Base-by-base conservation (phyloP, 2,888 invertebrate genomes). In the Lithosia quadra region DNA sequence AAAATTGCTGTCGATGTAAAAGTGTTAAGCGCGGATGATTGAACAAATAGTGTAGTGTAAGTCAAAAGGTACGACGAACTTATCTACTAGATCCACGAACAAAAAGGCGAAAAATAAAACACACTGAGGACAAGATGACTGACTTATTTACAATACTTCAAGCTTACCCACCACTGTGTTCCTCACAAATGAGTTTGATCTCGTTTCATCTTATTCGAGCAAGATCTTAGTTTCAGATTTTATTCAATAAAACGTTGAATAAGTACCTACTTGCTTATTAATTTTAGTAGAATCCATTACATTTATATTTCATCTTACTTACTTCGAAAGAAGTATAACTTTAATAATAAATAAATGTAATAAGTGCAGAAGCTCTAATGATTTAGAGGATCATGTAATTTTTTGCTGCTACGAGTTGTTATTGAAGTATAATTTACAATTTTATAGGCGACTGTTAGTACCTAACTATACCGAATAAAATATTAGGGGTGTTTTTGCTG, bases 91-190 rank as follows among this genome's bases (percentile, higher is more conserved):
- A 9, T 5, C n/a, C 76, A 80, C 73, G 81, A 79, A 78, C 82
- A 81, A 82, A 80, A 77, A 76, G 77, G 64, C 73, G 75, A 74
- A 72, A 75, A 83, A 82, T 79, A 76, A 79, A 80, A 81, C 74
- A 71, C 62, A 77, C 75, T 66, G 76, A 72, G 76, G 83, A 75
- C 74, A 77, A 73, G 73, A 76, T 79, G 77, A 77, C 77, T 79
- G 80, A 81, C 83, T 84, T 85, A 84, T 85, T 85, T 80, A 85
- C 79, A 85, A 80, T 79, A 79, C 81, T 83, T 80, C 79, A 80
- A 77, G 79, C 78, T 73, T 74, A 79, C 77, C 77, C 80, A 81
- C 78, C 76, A 75, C 77, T 79, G 79, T 78, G 75, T 78, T 70
- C 71, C 67, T 72, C 70, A 63, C 69, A 71, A 72, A 76, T 73